These are phyloP conservation scores for Porites divaricata DNA, from an alignment of 92 coral and sea anemone species.

Conservation along the genomic window DNA sequence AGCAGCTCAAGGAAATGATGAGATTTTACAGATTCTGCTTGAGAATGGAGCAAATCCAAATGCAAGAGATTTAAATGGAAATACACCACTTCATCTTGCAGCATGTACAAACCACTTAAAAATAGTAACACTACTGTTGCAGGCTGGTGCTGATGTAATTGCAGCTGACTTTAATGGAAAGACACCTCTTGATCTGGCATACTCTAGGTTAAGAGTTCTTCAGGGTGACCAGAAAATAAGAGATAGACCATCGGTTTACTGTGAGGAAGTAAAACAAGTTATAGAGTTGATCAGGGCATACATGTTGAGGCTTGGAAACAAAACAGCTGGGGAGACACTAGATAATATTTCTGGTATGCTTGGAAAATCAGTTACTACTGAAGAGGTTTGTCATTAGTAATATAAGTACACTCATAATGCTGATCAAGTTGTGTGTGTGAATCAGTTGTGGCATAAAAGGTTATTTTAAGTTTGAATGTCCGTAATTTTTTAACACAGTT, in stretches of 20 bases:
- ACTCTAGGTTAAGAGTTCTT: slow-evolving; percentile 80
- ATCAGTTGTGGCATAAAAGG: too few species aligned
- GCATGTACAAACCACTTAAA: slow-evolving; percentile 93
- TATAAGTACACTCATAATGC: too few species aligned
- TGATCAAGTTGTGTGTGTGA: too few species aligned
- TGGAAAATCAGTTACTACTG: slow-evolving; percentile 75
- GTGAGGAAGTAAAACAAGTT: slow-evolving; percentile 79
- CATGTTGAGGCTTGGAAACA: slow-evolving; percentile 71
- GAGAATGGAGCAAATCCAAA: slow-evolving; percentile 95
- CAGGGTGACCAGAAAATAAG: slow-evolving; percentile 66
- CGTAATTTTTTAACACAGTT: too few species aligned
- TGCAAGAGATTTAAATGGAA: slow-evolving; percentile 93
- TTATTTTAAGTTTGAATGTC: too few species aligned
- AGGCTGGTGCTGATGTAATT: slow-evolving; percentile 83
- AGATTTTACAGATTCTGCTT: slow-evolving; percentile 67
- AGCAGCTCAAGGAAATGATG: slow-evolving; percentile 89
- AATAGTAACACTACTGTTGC: slow-evolving; percentile 86
- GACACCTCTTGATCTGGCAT: slow-evolving; percentile 94
- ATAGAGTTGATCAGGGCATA: slow-evolving; percentile 87
- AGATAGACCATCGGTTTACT: slow-evolving; percentile 64
- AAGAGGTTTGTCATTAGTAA: slow-evolving; percentile 70
- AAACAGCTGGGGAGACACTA: slow-evolving; percentile 68
- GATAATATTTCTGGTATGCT: slow-evolving; percentile 72
- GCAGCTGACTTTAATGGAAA: slow-evolving; percentile 91
- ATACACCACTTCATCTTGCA: slow-evolving; percentile 96